Evolutionary conservation across 2,113 vertebrate species (phyloP).

Genomic region (Zonotrichia leucophrys): DNA sequence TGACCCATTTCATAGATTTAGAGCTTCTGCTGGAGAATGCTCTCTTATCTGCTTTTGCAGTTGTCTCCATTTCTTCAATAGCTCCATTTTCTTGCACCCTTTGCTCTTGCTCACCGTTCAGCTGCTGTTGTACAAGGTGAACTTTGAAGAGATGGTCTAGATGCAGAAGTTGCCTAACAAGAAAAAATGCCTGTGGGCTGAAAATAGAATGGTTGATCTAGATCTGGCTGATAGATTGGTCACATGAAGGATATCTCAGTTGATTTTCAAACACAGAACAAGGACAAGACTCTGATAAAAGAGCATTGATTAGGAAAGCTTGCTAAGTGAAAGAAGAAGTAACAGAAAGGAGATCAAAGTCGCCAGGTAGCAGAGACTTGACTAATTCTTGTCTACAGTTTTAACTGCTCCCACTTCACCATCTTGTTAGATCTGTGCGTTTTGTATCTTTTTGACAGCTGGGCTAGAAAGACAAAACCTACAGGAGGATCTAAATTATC

Average conservation of each 20-base stretch:
- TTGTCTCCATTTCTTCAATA: neutral
- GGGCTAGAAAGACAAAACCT: constrained; percentile 1
- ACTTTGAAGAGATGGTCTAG: constrained; percentile 6
- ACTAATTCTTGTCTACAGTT: neutral
- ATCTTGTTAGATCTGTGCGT: neutral
- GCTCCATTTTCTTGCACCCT: neutral
- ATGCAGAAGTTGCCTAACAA: constrained; percentile 11
- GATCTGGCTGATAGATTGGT: neutral
- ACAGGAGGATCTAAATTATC: neutral
- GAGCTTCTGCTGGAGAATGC: constrained; percentile 21
- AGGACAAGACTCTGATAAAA: neutral
- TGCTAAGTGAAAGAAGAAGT: neutral
- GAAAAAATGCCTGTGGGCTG: constrained; percentile 7
- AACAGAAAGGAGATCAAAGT: neutral
- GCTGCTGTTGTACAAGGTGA: constrained; percentile 12
- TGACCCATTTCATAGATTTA: constrained; percentile 4
- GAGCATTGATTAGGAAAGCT: neutral
- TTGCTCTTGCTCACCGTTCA: neutral
- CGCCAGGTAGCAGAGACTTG: neutral
- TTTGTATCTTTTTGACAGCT: neutral
- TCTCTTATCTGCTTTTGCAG: neutral
- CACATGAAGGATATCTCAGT: neutral
- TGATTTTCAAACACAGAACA: constrained; percentile 28
- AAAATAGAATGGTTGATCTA: constrained; percentile 30
- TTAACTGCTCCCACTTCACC: neutral